Evolutionary conservation across 2,888 invertebrate genomes (phyloP).

Genomic region (Cheilosia vulpina): DNA sequence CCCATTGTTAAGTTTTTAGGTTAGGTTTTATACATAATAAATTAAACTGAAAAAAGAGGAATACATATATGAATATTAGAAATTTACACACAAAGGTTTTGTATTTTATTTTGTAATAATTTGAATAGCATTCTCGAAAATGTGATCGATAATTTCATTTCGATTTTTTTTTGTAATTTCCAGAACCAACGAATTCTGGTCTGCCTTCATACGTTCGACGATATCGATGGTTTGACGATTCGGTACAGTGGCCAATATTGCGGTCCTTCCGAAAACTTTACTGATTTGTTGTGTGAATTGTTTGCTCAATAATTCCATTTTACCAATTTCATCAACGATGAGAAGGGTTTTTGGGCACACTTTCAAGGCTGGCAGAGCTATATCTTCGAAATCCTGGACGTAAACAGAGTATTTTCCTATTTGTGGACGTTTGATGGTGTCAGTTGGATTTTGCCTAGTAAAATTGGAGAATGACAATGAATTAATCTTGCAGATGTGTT

Average conservation of each 20-base stretch:
- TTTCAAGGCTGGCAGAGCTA: slow-evolving; percentile 84
- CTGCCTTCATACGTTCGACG: slow-evolving; percentile 78
- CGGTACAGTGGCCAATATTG: slow-evolving; percentile 80
- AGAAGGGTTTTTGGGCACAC: slow-evolving; percentile 78
- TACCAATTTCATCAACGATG: slow-evolving; percentile 82
- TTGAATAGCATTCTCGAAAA: slow-evolving; percentile 73
- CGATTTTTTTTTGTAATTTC: slow-evolving; percentile 79
- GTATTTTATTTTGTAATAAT: slow-evolving; percentile 6
- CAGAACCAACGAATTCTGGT: slow-evolving; percentile 71
- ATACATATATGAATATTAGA: slow-evolving; percentile 15
- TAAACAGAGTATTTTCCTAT: slow-evolving; percentile 88
- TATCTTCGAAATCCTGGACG: slow-evolving; percentile 85
- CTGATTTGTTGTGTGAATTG: slow-evolving; percentile 77
- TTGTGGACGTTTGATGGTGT: slow-evolving; percentile 77
- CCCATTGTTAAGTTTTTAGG: slow-evolving; percentile 77
- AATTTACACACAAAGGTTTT: slow-evolving; percentile 4
- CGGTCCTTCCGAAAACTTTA: slow-evolving; percentile 65
- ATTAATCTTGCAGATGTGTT: background rate
- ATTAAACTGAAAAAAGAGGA: slow-evolving; percentile 46
- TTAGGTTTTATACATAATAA: slow-evolving; percentile 77
- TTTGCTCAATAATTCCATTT: slow-evolving; percentile 81
- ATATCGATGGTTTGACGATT: slow-evolving; percentile 74
- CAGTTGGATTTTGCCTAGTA: slow-evolving; percentile 64
- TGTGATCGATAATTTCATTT: slow-evolving; percentile 75
- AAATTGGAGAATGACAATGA: background rate